Evolutionary conservation across 1,140 invertebrate species (phyloP).

Genomic region (Pararge aegeria): DNA sequence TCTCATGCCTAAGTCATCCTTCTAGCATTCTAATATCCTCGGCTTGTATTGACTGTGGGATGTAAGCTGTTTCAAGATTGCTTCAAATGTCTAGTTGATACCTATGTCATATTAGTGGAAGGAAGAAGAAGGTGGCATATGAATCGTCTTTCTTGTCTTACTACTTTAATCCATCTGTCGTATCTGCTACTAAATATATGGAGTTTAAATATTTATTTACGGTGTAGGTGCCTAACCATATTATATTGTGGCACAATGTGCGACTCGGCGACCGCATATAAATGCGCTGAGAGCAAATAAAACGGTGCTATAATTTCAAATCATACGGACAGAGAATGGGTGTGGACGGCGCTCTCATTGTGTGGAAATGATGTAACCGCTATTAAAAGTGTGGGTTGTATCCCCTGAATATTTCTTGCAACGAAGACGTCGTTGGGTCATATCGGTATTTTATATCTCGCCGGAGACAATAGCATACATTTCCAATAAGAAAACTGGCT

Average conservation of each 20-base stretch:
- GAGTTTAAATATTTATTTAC: slow-evolving; percentile 18
- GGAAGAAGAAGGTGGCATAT: no score
- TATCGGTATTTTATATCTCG: slow-evolving; percentile 78
- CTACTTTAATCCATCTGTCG: no score
- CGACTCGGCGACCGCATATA: slow-evolving; percentile 70
- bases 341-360: slow-evolving; percentile 77
- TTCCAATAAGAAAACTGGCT: slow-evolving; percentile 72
- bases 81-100: no score
- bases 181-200: background rate
- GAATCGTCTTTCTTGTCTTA: no score
- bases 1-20: no score
- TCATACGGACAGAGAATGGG: slow-evolving; percentile 79
- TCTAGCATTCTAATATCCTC: no score
- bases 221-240: slow-evolving; percentile 42
- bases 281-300: slow-evolving; percentile 76
- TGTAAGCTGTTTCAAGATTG: no score
- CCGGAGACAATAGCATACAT: slow-evolving; percentile 73
- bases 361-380: slow-evolving; percentile 79
- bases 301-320: slow-evolving; percentile 79
- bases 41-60: no score
- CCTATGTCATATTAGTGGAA: no score
- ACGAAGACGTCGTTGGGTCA: slow-evolving; percentile 75
- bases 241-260: slow-evolving; percentile 72
- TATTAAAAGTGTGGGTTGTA: slow-evolving; percentile 79
- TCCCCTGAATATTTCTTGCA: slow-evolving; percentile 78